Base-by-base conservation (phyloP, 1,140 invertebrate species). In the Colletes gigas region DNA sequence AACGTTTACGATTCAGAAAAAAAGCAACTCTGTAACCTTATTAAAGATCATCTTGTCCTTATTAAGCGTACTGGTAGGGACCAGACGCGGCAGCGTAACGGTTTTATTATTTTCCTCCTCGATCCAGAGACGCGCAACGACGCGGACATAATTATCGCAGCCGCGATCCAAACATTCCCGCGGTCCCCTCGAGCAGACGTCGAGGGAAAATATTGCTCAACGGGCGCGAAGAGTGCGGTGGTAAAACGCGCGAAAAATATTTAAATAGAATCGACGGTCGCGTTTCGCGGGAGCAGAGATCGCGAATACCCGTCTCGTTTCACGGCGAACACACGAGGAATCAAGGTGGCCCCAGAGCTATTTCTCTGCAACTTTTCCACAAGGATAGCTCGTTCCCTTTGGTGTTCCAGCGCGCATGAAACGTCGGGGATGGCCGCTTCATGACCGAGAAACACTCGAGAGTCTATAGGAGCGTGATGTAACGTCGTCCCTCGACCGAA, bases 401-500 rank as follows among this genome's bases (percentile, higher is more conserved):
- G 71, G 21, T 62, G 71, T 77, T 78, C 68, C 54, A 52, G 44
- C 75, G 71, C 68, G 76, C 65, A 54, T 57, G 81, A 79, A 76
- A 85, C 77, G 59, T 66, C 65, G 65, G n/a, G 30, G 57, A 82
- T 62, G 54, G 81, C 44, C 75, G 76, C 75, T 72, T 81, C 75
- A 70, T 70, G 74, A 86, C 72, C 70, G 82, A 83, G 82, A 83
- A 76, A 78, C 65, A 72, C 73, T 83, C 84, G 77, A 81, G 68
- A 79, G 72, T 77, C 74, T 83, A 77, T 71, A 78, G 69, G 52
- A 81, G 73, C 81, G 82, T 83, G 74, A 86, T 74, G 84, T 83
- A 86, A 86, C 85, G 67, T 83, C 72, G 72, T 83, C 81, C 76
- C 78, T 65, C 78, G 82, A 79, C 76, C 86, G 75, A 78, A 73